Conservation (phyloP, 2,797 vertebrate genomes). For the Pantherophis vulpinus region DNA sequence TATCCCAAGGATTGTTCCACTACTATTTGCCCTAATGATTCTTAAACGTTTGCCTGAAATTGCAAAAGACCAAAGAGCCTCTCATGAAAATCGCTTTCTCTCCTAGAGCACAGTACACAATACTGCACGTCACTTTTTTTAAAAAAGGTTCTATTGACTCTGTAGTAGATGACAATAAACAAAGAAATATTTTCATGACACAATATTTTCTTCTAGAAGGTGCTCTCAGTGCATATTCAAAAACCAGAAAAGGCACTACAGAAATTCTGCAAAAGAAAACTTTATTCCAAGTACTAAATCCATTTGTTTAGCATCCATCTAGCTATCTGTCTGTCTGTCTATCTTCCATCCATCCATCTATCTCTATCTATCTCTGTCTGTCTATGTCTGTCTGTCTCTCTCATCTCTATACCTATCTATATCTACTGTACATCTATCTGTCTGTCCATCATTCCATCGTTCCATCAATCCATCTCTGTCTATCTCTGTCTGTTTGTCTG, state of each 20-base stretch:
- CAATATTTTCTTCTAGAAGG: background rate
- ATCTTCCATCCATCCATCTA: no score
- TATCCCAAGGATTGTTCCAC: background rate
- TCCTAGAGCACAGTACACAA: background rate
- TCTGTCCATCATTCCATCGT: no score
- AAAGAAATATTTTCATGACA: background rate
- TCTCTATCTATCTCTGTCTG: no score
- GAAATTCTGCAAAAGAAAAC: background rate
- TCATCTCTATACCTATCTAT: no score
- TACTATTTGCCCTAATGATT: background rate
- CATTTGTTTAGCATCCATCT: background rate
- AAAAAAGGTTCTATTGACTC: background rate
- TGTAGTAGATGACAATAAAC: background rate
- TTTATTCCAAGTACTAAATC: background rate
- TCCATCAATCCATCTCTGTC: no score
- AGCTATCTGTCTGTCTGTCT: background rate
- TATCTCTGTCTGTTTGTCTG: no score
- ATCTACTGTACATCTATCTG: no score
- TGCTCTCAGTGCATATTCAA: background rate
- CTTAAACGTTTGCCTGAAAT: background rate
- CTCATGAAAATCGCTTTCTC: background rate
- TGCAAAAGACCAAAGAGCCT: background rate
- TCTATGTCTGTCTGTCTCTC: no score
- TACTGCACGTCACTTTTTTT: background rate
- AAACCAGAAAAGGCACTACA: background rate